These are phyloP conservation scores for Paradisaea rubra DNA, from an alignment of 2,113 vertebrate genomes.

Conservation along the genomic window DNA sequence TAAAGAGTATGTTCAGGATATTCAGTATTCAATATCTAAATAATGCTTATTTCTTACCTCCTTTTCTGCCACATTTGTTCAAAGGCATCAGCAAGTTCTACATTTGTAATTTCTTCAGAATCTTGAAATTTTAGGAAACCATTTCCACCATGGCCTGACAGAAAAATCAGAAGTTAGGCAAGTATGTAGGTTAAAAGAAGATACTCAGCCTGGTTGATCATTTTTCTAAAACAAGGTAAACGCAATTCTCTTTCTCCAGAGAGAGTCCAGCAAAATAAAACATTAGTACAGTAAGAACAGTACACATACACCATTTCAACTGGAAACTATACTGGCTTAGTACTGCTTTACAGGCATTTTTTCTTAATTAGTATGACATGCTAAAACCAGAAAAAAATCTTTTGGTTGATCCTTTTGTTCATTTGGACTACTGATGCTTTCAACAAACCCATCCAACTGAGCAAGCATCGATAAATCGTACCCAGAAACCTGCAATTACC, in stretches of 20 bases:
- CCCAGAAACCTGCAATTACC: slow-evolving; percentile 67
- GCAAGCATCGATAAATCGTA: background rate
- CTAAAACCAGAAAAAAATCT: background rate
- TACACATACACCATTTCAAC: background rate
- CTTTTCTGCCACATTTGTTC: slow-evolving; percentile 99
- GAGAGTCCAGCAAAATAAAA: background rate
- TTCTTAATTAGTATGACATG: background rate
- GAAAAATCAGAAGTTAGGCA: background rate
- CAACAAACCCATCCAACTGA: background rate
- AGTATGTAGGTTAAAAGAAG: background rate
- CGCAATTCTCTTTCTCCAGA: background rate
- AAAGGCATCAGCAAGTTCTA: slow-evolving; percentile 96
- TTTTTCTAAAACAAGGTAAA: background rate
- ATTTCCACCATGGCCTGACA: slow-evolving; percentile 91
- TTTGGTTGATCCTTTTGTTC: background rate
- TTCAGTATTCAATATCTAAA: background rate
- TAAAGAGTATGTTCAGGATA: background rate
- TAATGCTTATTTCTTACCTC: slow-evolving; percentile 72
- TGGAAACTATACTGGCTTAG: background rate
- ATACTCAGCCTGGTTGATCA: rapidly evolving
- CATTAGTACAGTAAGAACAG: background rate
- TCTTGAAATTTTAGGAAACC: slow-evolving; percentile 99
- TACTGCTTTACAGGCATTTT: background rate
- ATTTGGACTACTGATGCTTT: background rate
- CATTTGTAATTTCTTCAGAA: slow-evolving; percentile 98